Percentiles rank a stretch among this genome's conserved stretches.
Conservation (phyloP, 2,888 invertebrate species). For the Teleogryllus oceanicus region DNA sequence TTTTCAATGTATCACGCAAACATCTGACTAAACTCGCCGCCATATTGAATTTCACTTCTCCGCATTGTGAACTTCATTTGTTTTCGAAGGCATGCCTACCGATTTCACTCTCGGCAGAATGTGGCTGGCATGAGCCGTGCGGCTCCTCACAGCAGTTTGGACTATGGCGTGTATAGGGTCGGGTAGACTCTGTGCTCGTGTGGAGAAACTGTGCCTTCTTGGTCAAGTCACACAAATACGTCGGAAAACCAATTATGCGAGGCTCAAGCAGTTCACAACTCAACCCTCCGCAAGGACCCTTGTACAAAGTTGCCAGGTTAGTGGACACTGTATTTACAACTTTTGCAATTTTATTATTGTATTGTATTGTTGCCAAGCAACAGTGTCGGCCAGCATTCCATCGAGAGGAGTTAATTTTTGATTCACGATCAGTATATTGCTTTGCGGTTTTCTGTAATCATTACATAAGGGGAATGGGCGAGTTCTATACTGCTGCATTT, state of each 20-base stretch:
- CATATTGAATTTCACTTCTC: conserved; percentile 41
- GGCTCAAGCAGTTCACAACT: conserved; percentile 63
- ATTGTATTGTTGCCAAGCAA: not conserved
- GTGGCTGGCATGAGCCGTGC: conserved; percentile 43
- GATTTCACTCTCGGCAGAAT: conserved; percentile 31
- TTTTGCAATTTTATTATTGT: conserved; percentile 1
- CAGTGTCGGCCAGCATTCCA: too few relatives aligned
- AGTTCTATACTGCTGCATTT: not conserved
- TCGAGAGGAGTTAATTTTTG: too few relatives aligned
- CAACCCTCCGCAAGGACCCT: conserved; percentile 50
- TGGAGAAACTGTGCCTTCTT: conserved; percentile 78
- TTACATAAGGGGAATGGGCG: not conserved
- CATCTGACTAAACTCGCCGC: conserved; percentile 44
- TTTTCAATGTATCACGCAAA: conserved; percentile 47
- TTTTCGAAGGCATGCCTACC: not conserved
- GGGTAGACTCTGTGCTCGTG: conserved; percentile 77
- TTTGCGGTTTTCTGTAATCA: not conserved
- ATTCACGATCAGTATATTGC: too few relatives aligned
- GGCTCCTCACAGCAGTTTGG: conserved; percentile 65
- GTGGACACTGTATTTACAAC: conserved; percentile 27
- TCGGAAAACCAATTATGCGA: conserved; percentile 64
- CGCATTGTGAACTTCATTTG: not conserved
- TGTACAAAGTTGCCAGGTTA: conserved; percentile 50
- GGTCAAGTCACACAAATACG: conserved; percentile 63
- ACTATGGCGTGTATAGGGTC: conserved; percentile 81